Base-by-base conservation (phyloP, 2,888 invertebrate species). In the Meta bourneti region DNA sequence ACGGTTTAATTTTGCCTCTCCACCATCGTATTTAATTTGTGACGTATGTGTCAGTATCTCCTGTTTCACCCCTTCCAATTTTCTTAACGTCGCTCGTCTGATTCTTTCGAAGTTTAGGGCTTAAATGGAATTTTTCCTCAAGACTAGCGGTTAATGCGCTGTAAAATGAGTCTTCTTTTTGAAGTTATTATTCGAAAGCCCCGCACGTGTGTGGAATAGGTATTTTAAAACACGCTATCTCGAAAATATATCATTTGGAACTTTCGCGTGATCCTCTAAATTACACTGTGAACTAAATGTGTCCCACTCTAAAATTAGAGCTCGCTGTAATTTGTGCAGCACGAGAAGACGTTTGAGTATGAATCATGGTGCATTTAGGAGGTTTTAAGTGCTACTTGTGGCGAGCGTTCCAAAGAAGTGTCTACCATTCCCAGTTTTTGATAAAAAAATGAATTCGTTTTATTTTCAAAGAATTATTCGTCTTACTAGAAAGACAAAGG, bases 11-110 rank as follows among this genome's bases (percentile, higher is more conserved):
- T 80, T 80, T 61, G 19, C n/a, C 61, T 72, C 80, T 52, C 70
- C 78, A 78, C 72, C 87, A 87, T 72, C 71, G 80, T 54, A 87
- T 79, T 71, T 80, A 87, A 80, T 87, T 87, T 51, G 70, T 13
- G 54, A 54, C 71, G 61, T 72, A n/a, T n/a, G 34, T 48, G 51
- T 71, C 78, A 78, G 51, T 19, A 70, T 78, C 77, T 85, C 1
- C 51, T 83, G n/a, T 77, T 19, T 70, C 86, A 70, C 48, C 48
- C n/a, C 72, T 80, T 48, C 19, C 19, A 69, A 80, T 61, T 84
- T 84, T 84, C 52, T 87, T 80, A 72, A 54, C 78, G 72, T 52
- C 49, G n/a, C 69, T 13, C 8, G 9, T 51, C 52, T 49, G 80
- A 87, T 80, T 80, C 80, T 87, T 87, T 80, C 19, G 71, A 80